Conservation (phyloP, 2,888 invertebrate species). For the Cyaniris semiargus region DNA sequence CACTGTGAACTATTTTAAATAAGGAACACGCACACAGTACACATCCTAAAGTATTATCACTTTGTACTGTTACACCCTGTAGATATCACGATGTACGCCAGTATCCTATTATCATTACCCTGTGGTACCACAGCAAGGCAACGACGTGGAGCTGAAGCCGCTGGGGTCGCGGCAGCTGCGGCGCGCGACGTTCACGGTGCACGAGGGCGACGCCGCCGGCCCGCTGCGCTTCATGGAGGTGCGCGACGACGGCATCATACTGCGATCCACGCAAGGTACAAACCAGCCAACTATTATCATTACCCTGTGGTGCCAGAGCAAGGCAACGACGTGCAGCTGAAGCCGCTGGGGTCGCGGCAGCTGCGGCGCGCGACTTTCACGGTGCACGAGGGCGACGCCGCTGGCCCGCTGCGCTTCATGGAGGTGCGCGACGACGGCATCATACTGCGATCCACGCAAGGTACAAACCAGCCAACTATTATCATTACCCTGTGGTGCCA, state of each 20-base stretch:
- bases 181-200: constrained; percentile 98
- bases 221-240: constrained; percentile 95
- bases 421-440: constrained; percentile 98
- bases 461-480: no score
- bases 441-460: constrained; percentile 86
- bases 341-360: constrained; percentile 96
- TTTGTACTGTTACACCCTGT: no score
- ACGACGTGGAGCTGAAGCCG: constrained; percentile 98
- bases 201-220: constrained; percentile 96
- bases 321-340: constrained; percentile 98
- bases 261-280: constrained; percentile 84
- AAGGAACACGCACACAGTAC: no score
- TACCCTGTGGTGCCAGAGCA: constrained; percentile 80
- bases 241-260: constrained; percentile 95
- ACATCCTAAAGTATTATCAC: no score
- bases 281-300: no score
- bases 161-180: constrained; percentile 96
- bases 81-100: no score
- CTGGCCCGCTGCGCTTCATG: constrained; percentile 92
- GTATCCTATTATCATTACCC: neutral
- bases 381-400: constrained; percentile 97
- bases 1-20: no score
- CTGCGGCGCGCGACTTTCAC: constrained; percentile 98
- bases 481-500: neutral
- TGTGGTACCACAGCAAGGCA: constrained; percentile 88